These are phyloP conservation scores for Catostylus mosaicus DNA, from an alignment of 30 jellyfish, hydroid and myxozoan species.

Conservation along the genomic window DNA sequence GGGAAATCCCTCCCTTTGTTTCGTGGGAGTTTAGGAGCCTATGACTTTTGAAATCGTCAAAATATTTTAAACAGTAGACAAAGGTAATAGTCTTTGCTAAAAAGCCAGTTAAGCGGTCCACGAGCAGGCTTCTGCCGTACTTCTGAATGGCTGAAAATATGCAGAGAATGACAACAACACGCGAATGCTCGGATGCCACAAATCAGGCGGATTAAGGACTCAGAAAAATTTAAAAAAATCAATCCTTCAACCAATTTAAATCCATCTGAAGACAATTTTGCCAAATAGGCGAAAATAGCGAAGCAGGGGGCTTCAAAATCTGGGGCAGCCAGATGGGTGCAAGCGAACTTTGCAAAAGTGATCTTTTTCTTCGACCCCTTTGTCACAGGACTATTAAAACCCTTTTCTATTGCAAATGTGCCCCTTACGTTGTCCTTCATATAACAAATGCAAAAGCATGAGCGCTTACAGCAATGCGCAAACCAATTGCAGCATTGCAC, in stretches of 20 bases:
- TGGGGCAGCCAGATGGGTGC: too few species aligned
- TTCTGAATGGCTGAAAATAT: background rate
- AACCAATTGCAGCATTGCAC: too few species aligned
- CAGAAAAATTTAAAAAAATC: background rate
- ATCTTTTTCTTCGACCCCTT: too few species aligned
- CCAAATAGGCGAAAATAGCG: too few species aligned
- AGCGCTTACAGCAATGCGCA: too few species aligned
- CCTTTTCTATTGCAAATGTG: too few species aligned
- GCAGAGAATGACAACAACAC: background rate
- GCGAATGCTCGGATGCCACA: background rate
- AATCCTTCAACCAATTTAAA: background rate
- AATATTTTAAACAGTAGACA: background rate
- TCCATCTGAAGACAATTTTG: background rate
- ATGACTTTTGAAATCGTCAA: background rate
- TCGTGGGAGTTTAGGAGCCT: background rate
- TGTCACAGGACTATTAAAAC: too few species aligned
- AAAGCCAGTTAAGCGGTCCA: slow-evolving; percentile 5
- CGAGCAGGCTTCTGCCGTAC: slow-evolving; percentile 17
- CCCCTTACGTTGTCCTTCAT: too few species aligned
- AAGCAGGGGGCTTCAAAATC: too few species aligned
- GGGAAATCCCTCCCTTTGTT: slow-evolving; percentile 15
- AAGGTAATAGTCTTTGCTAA: slow-evolving; percentile 1
- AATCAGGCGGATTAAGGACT: background rate
- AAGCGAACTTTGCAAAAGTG: too few species aligned
- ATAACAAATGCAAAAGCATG: too few species aligned